Evolutionary conservation across 2,113 vertebrate genomes (phyloP), one percentile per base, ranked within the genome.

Genomic region (Butorides virescens): DNA sequence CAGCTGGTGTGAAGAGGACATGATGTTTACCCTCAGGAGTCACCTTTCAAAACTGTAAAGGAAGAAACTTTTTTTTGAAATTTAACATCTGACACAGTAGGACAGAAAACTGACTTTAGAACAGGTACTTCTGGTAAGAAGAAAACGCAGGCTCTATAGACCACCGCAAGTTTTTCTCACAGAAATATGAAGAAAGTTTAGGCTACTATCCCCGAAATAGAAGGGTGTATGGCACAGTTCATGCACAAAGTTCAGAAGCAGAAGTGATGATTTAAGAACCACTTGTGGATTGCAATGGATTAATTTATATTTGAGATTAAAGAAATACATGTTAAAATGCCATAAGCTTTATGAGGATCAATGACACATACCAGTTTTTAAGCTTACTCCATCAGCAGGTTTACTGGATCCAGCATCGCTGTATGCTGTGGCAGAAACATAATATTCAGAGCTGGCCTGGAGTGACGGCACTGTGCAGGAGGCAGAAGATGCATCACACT

Each of bases 401-500:
- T 44, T 73, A 93, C 99, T 99, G 71, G 98, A 93, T 46, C 99
- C 99, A 12, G 98, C 99, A 3, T 96, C 88, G 27, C 99, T 99
- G 34, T 94, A 81, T 22, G 99, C 99, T 23, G 74, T 90, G 53
- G 99, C 98, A 10, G 93, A 96, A 68, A 99, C 53, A 2, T 96
- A 88, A 85, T 98, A 98, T 56, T 98, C 98, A 62, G 98, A 98
- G 37, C 99, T 94, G 30, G 99, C 99, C 15, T 86, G 97, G n/a
- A 99, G 97, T 1, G 98, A 97, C 8, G 85, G 61, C 83, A 99
- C 97, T 53, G 62, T 73, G 56, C 99, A 99, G 95, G 94, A 97
- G 44, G 58, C 94, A 15, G 85, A 92, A 11, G 34, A 21, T 4
- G 97, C 95, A 23, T 97, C 96, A 47, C 99, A 99, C 86, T 98